These are phyloP conservation scores for Ecliptopera silaceata DNA, from an alignment of 2,888 invertebrate genomes.

Conservation along the genomic window DNA sequence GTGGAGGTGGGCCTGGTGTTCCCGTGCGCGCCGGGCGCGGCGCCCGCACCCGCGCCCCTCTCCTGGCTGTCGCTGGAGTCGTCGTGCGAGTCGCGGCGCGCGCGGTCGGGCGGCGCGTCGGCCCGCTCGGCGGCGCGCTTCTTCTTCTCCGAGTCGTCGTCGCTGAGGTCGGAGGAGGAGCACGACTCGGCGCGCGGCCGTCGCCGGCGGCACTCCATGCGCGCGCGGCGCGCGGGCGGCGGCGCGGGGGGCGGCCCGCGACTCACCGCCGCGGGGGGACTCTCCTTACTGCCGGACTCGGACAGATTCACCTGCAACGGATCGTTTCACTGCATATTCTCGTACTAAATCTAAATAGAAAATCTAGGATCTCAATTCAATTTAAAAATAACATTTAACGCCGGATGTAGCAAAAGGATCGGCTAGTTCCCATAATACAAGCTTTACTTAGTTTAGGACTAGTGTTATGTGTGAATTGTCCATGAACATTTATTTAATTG, in stretches of 20 bases:
- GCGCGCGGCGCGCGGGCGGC: slow-evolving; percentile 63
- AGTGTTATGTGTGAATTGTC: no score
- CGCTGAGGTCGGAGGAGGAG: slow-evolving; percentile 97
- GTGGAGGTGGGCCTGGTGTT: slow-evolving; percentile 7
- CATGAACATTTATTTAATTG: no score
- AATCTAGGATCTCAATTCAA: no score
- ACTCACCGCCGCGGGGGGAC: slow-evolving; percentile 24
- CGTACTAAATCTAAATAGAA: no score
- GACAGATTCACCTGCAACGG: slow-evolving; percentile 56
- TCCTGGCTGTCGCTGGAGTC: slow-evolving; percentile 94
- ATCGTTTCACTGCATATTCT: background rate
- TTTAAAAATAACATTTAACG: no score
- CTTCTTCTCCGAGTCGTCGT: slow-evolving; percentile 94
- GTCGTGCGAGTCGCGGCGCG: slow-evolving; percentile 91
- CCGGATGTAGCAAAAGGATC: no score
- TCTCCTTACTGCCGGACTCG: slow-evolving; percentile 51
- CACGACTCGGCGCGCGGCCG: slow-evolving; percentile 88
- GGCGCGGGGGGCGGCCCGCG: slow-evolving; percentile 60
- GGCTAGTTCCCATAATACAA: no score
- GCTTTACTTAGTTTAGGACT: no score
- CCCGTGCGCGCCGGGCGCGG: slow-evolving; percentile 39
- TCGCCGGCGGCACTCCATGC: slow-evolving; percentile 66
- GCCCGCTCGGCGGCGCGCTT: slow-evolving; percentile 88
- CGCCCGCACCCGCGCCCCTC: slow-evolving; percentile 85
- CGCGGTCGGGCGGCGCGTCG: slow-evolving; percentile 83